A percentile compares a stretch with the other conserved stretches of the same genome.
Evolutionary conservation across 2,113 vertebrate genomes (phyloP).

Genomic region (Panthera tigris): DNA sequence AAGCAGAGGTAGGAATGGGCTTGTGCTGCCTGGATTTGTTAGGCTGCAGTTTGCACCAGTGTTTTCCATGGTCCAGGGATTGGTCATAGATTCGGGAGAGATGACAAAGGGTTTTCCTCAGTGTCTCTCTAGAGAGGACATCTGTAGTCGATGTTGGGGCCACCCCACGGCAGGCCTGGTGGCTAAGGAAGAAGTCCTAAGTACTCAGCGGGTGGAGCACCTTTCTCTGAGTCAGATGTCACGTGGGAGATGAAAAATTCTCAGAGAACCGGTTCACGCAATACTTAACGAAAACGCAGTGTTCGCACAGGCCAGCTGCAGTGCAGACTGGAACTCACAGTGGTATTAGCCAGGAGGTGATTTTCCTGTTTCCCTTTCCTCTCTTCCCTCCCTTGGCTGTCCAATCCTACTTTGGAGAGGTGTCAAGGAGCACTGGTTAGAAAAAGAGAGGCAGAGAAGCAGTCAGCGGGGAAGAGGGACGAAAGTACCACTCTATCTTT

Average conservation of each 20-base stretch:
- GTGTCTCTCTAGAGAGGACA: not conserved
- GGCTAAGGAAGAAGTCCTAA: not conserved
- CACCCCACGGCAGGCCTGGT: fast-evolving
- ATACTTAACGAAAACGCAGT: fast-evolving
- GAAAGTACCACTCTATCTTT: fast-evolving
- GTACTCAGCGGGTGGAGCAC: fast-evolving
- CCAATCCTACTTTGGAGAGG: fast-evolving
- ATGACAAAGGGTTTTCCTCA: not conserved
- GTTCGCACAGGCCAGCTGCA: not conserved
- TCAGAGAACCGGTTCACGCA: not conserved
- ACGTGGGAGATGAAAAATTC: not conserved
- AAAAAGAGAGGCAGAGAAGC: not conserved
- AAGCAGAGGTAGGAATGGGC: not conserved
- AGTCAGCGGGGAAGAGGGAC: fast-evolving
- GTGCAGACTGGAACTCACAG: not conserved
- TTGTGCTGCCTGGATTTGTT: not conserved
- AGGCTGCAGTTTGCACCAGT: fast-evolving
- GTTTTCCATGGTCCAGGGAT: not conserved
- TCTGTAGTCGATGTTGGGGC: fast-evolving
- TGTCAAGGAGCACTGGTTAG: fast-evolving
- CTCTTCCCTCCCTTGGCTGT: fast-evolving
- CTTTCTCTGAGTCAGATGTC: not conserved
- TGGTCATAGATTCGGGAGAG: fast-evolving
- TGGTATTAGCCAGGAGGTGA: no score
- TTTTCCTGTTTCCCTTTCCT: not conserved